Evolutionary conservation across 1,140 invertebrate species (phyloP), one percentile per base, ranked within the genome.

Genomic region (Lasaia peninsularis): DNA sequence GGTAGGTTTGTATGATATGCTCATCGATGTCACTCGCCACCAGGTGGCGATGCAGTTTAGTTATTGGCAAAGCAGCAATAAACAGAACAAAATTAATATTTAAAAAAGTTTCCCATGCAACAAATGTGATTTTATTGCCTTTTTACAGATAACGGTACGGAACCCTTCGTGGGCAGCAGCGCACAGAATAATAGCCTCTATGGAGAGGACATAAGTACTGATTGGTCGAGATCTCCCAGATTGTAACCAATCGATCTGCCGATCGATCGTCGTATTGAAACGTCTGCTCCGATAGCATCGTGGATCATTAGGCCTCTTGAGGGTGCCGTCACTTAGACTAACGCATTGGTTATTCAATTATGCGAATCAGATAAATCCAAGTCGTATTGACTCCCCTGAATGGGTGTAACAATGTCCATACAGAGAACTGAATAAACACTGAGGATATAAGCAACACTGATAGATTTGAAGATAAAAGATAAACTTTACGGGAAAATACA

Each of bases 191-290:
- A 18, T 16, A 40, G 57, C 20, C 67, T 71, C 74, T 72, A 74
- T 71, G 67, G 64, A 48, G 7, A 31, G 14, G 31, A 52, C 14
- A 18, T 18, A 5, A 52, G 8, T 52, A 32, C 31, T 37, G 40
- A 48, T 55, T 40, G 24, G 24, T 44, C 44, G 35, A 55, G 14
- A 55, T 21, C 53, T 44, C 12, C 14, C 53, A 24, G 50, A 14
- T n/a, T n/a, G 33, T 11, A 34, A 34, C 7, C 12, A 16, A n/a
- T 14, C 16, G 28, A 33, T n/a, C 24, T 24, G 31, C 58, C 70
- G 68, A 80, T 71, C 73, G 76, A 74, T 75, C 61, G 64, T 71
- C 60, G 78, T 87, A 87, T 87, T 87, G 84, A 87, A 87, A 87
- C 73, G 82, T 88, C 85, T 79, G 61, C 57, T 58, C 51, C 54